Conservation (phyloP, 2,797 vertebrate genomes). For the Poecilia velifera region DNA sequence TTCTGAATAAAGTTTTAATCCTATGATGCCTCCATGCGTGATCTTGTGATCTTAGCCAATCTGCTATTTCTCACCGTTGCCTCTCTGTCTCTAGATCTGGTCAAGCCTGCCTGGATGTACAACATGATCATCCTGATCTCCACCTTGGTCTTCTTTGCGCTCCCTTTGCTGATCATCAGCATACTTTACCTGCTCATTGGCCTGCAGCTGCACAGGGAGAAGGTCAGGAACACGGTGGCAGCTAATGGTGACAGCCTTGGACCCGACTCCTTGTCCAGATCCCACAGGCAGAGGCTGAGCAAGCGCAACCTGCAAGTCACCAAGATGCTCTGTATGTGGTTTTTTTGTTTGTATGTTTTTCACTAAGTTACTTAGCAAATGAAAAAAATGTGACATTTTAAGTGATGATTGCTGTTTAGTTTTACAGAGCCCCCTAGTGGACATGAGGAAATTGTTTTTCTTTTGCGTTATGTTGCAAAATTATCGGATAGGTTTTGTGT, state of each 20-base stretch:
- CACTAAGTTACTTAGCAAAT: background rate
- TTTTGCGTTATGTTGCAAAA: too few relatives aligned
- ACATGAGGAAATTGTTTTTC: too few relatives aligned
- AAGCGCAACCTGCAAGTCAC: slow-evolving; percentile 79
- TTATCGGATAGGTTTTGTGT: too few relatives aligned
- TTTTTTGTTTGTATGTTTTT: background rate
- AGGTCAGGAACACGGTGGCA: slow-evolving; percentile 11
- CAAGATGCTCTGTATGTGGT: slow-evolving; percentile 81
- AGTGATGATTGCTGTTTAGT: background rate
- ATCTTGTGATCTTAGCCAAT: background rate
- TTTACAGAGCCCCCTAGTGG: too few relatives aligned
- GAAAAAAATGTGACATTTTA: background rate
- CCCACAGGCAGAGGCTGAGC: slow-evolving; percentile 58
- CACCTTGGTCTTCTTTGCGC: slow-evolving; percentile 78
- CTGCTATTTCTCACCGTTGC: background rate
- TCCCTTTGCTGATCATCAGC: slow-evolving; percentile 80
- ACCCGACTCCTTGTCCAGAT: slow-evolving; percentile 29
- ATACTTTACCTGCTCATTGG: slow-evolving; percentile 81
- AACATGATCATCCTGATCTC: slow-evolving; percentile 79
- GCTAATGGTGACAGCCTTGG: slow-evolving; percentile 27
- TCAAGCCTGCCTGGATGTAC: slow-evolving; percentile 79
- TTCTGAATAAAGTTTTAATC: background rate
- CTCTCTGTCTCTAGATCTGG: slow-evolving; percentile 56
- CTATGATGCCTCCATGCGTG: background rate
- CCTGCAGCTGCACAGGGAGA: slow-evolving; percentile 67